Percentiles rank a stretch among this genome's conserved stretches.
Evolutionary conservation across 2,797 vertebrate genomes (phyloP).

Genomic region (Tokudaia tokunoshimensis): DNA sequence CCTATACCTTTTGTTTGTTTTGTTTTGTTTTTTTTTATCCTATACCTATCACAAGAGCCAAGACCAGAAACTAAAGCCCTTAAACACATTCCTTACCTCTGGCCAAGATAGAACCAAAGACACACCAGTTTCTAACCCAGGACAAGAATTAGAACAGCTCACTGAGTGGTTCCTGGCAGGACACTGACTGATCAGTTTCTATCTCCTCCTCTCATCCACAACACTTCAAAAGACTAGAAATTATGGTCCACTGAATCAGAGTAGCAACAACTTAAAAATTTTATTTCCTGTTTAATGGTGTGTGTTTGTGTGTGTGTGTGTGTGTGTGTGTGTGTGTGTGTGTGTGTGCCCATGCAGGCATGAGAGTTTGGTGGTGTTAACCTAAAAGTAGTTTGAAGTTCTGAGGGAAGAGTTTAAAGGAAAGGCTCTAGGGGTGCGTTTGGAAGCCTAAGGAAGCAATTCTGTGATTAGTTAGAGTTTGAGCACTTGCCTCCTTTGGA

Average conservation of each 20-base stretch:
- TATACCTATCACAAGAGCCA: neutral
- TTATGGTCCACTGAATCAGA: neutral
- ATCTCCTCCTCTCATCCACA: neutral
- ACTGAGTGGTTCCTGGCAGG: neutral
- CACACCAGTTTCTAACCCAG: neutral
- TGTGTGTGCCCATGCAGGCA: neutral
- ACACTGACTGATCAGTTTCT: neutral
- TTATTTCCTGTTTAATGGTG: neutral
- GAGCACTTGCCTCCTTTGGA: neutral
- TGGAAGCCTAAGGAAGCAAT: neutral
- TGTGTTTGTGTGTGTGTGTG: neutral
- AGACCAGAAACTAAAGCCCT: neutral
- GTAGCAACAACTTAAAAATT: neutral
- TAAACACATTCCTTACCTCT: neutral
- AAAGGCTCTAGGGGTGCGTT: neutral
- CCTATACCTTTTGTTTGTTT: no score
- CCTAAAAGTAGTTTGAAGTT: neutral
- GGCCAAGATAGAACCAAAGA: neutral
- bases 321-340: no score
- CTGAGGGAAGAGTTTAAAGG: neutral
- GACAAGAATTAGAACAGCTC: neutral
- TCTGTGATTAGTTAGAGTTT: constrained; percentile 14
- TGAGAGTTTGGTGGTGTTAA: neutral
- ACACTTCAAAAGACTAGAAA: neutral
- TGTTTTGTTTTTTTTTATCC: neutral